Base-by-base conservation (phyloP, 2,888 invertebrate genomes). In the Drosophila vallismaia region DNA sequence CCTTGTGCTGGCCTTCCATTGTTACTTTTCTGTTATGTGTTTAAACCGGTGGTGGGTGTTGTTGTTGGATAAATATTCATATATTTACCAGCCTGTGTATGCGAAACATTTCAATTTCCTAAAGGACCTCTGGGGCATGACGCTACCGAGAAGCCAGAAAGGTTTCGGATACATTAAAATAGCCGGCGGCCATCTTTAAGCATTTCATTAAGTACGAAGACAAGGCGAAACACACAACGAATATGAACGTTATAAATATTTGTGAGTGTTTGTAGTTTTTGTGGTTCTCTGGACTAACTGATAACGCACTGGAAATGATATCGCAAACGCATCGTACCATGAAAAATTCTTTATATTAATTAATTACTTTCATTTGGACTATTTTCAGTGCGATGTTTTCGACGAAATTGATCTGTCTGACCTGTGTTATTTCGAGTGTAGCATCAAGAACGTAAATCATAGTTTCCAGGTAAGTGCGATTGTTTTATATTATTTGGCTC, bases 381-480 rank as follows among this genome's bases (percentile, higher is more conserved):
- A 28, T 52, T 89, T 88, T 0, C 94, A 97, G 97, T 95, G 95
- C 92, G 95, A 95, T 92, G 94, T 97, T 88, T 97, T 96, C 94
- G 96, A 97, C 93, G 97, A 97, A 92, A 96, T 95, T 92, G 96
- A 96, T 90, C 93, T 97, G 91, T 95, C 95, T 81, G 95, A 96
- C 93, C 93, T 96, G 81, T 96, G 95, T 89, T 95, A 95, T 90
- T 96, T 97, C 73, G 97, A 97, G 93, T 96, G 96, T 93, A 95
- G 96, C 91, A 95, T 94, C 88, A 96, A 95, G 93, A 96, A 96
- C 94, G 95, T 95, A 86, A 96, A 96, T 92, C 94, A 97, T 92
- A 96, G 96, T 92, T 97, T 97, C 92, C 96, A 97, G 94, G 97
- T 96, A 91, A 93, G 92, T 74, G 29, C 28, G 40, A 33, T 10